Conservation (phyloP, 2,888 invertebrate species). For the Hydraecia micacea region DNA sequence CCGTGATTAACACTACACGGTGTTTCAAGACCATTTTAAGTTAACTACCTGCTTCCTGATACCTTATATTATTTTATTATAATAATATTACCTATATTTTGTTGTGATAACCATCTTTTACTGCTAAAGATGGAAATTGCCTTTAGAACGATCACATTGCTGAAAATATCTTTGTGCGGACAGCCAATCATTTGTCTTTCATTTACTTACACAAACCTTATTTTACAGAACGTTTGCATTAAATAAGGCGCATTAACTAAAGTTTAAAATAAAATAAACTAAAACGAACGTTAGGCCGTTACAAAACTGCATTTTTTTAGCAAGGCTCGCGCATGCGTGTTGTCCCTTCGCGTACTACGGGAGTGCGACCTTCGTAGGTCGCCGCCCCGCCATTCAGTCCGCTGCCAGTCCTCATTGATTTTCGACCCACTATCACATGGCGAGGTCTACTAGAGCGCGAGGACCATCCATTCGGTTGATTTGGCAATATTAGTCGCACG, state of each 20-base stretch:
- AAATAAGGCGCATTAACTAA: too few relatives aligned
- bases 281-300: not conserved
- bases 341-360: constrained; percentile 84
- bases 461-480: constrained; percentile 76
- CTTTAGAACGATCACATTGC: not conserved
- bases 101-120: constrained; percentile 2
- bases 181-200: not conserved
- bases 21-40: constrained; percentile 74
- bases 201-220: not conserved
- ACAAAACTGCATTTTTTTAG: constrained; percentile 45
- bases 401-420: constrained; percentile 84
- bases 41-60: constrained; percentile 33
- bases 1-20: constrained; percentile 70
- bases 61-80: not conserved
- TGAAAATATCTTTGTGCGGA: not conserved
- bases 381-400: constrained; percentile 85
- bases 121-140: not conserved
- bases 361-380: constrained; percentile 87
- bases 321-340: constrained; percentile 80
- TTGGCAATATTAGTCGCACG: constrained; percentile 73
- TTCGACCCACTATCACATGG: constrained; percentile 81
- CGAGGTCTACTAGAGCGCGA: constrained; percentile 76
- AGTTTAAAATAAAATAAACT: not conserved
- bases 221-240: not conserved
- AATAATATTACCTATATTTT: not conserved